phyloP scores from a whole-genome alignment of 2,888 invertebrate genomes.

The Trachelus troglodyta region DNA sequence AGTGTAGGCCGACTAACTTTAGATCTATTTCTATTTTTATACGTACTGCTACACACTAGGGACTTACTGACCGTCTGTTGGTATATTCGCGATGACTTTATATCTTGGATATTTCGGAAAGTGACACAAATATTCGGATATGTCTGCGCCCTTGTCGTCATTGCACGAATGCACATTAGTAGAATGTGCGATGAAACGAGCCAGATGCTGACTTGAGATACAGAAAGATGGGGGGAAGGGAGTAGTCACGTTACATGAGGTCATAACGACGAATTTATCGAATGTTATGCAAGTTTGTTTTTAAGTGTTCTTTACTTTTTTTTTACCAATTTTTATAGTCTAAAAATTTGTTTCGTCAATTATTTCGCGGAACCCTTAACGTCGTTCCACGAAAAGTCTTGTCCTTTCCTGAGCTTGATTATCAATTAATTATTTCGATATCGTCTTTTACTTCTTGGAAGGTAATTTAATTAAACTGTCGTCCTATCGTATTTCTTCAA shows the following conservation, averaged over 20 bases:
- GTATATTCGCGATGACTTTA: constrained; percentile 44
- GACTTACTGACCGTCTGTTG: constrained; percentile 28
- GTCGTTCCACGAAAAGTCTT: neutral
- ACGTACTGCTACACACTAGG: constrained; percentile 13
- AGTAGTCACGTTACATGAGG: neutral
- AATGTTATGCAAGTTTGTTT: neutral
- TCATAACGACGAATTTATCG: neutral
- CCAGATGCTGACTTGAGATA: neutral
- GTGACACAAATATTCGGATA: constrained; percentile 48
- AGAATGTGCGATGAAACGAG: neutral
- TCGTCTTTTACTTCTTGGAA: neutral
- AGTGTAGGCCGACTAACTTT: constrained; percentile 63
- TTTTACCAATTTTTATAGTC: neutral
- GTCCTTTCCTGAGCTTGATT: neutral
- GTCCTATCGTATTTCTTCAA: neutral
- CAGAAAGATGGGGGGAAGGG: neutral
- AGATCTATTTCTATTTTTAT: constrained; percentile 60
- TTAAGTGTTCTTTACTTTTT: neutral
- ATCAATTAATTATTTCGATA: neutral
- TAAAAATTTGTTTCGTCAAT: neutral
- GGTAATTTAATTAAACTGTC: neutral
- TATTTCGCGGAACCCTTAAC: neutral
- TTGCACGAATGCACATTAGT: neutral
- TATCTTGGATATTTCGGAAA: constrained; percentile 51
- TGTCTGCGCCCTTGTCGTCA: neutral